Conservation (phyloP, 2,797 vertebrate species). For the Furcifer pardalis region DNA sequence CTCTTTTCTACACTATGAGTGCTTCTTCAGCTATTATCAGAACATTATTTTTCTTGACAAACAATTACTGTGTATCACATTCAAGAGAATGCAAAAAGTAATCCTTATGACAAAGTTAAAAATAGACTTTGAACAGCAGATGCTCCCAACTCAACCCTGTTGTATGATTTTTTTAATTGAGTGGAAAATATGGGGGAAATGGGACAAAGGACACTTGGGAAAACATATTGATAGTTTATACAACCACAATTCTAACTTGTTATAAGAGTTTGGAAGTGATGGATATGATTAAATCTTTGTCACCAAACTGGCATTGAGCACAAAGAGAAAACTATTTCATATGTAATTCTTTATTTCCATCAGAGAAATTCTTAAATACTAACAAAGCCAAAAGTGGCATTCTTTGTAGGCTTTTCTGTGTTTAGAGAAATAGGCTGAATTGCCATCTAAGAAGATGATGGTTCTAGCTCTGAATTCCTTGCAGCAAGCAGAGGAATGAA, state of each 20-base stretch:
- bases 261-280: slow-evolving; percentile 49
- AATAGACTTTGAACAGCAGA: slow-evolving; percentile 78
- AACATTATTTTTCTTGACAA: slow-evolving; percentile 76
- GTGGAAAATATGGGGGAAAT: slow-evolving; percentile 8
- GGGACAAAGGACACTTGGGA: slow-evolving; percentile 68
- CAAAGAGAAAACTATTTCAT: not conserved
- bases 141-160: slow-evolving; percentile 68
- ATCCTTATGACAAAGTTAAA: slow-evolving; percentile 77
- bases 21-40: slow-evolving; percentile 67
- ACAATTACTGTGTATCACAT: slow-evolving; percentile 76
- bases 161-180: slow-evolving; percentile 66
- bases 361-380: not conserved
- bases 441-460: not conserved
- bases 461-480: not conserved
- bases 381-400: not conserved
- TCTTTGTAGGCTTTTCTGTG: not conserved
- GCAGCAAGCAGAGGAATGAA: not conserved
- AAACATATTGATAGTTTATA: slow-evolving; percentile 40
- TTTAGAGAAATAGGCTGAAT: not conserved
- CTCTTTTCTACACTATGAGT: slow-evolving; percentile 50
- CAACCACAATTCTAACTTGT: slow-evolving; percentile 47
- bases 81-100: slow-evolving; percentile 74
- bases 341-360: not conserved
- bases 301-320: slow-evolving; percentile 23
- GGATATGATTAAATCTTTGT: slow-evolving; percentile 48